Evolutionary conservation across 2,113 vertebrate species (phyloP).

Genomic region (Hemicordylus capensis): DNA sequence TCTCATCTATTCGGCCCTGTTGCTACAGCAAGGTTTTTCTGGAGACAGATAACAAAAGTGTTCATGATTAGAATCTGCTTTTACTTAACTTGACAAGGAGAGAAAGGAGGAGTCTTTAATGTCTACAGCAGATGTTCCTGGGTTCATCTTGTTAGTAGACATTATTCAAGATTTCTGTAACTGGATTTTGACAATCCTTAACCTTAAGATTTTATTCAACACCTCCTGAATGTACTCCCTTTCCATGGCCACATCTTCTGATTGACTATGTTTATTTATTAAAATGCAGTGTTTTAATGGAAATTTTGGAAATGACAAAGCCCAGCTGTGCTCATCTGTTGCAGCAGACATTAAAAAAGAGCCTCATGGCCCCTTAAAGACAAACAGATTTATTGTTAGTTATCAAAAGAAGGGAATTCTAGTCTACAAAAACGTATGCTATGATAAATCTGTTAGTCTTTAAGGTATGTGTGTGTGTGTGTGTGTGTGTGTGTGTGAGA

Average conservation of each 20-base stretch:
- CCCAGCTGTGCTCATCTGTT: neutral
- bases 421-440: neutral
- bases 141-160: neutral
- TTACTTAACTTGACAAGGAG: slow-evolving; percentile 14
- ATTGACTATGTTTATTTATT: neutral
- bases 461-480: no score
- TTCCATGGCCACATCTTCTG: slow-evolving; percentile 7
- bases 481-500: no score
- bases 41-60: neutral
- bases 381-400: neutral
- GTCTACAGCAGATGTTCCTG: neutral
- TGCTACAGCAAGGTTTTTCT: neutral
- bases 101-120: neutral
- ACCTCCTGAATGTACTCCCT: neutral
- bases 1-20: neutral
- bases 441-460: neutral
- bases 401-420: neutral
- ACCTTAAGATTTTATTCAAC: neutral
- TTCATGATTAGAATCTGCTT: neutral
- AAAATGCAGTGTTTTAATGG: neutral
- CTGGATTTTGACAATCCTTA: neutral
- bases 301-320: slow-evolving; percentile 8
- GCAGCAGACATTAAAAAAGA: neutral
- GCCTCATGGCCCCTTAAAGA: neutral
- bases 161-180: neutral